phyloP scores from a whole-genome alignment of 1,140 invertebrate species.

The Tetragonula clypearis region DNA sequence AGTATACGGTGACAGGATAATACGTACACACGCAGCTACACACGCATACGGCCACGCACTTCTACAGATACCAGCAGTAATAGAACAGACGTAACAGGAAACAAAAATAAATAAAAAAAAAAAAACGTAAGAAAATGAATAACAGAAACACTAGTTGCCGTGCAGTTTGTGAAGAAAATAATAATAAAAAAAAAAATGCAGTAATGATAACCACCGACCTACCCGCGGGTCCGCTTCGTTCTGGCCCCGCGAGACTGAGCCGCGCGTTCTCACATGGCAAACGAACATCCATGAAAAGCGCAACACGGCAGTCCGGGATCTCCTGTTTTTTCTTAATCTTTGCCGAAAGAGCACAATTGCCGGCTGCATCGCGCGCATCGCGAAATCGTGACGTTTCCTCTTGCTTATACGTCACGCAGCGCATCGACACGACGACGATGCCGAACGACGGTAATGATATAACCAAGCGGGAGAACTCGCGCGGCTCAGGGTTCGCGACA shows the following conservation, averaged over 20 bases:
- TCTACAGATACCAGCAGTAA: constrained; percentile 65
- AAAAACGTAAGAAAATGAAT: constrained; percentile 69
- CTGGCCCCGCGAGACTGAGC: constrained; percentile 72
- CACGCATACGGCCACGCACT: constrained; percentile 62
- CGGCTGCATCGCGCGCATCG: background rate
- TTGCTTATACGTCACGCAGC: background rate
- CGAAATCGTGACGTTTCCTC: background rate
- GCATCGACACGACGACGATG: background rate
- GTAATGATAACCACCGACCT: constrained; percentile 78
- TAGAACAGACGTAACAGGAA: constrained; percentile 72
- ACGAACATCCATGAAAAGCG: background rate
- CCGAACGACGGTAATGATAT: background rate
- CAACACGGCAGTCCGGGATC: background rate
- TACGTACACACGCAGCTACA: constrained; percentile 57
- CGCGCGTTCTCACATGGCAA: constrained; percentile 51
- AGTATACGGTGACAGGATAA: constrained; percentile 26
- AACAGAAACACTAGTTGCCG: constrained; percentile 76
- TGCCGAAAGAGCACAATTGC: background rate
- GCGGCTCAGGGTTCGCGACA: constrained; percentile 53
- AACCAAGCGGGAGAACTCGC: constrained; percentile 17
- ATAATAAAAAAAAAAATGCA: constrained; percentile 67
- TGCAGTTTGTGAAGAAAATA: constrained; percentile 77
- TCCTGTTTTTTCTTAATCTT: constrained; percentile 5
- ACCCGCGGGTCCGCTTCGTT: constrained; percentile 83
- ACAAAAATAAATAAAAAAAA: constrained; percentile 55